phyloP scores from a whole-genome alignment of 1,140 invertebrate genomes.

The Drosophila kepulauana region DNA sequence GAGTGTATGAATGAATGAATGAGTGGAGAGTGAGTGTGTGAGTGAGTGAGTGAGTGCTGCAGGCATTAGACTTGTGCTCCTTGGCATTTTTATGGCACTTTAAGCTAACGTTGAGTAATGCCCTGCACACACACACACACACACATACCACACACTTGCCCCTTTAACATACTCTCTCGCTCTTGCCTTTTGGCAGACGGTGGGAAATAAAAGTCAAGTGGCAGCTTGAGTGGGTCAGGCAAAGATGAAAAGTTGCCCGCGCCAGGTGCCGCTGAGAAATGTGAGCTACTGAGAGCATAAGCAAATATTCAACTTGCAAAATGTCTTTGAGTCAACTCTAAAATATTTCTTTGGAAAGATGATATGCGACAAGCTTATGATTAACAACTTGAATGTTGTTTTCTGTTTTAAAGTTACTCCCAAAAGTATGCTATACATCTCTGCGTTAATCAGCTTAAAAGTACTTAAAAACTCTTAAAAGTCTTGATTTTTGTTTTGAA shows the following conservation, averaged over 20 bases:
- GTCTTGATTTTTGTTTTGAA: not conserved
- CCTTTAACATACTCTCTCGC: not conserved
- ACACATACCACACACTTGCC: not conserved
- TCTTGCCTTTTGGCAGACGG: not conserved
- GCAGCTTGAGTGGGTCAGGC: constrained; percentile 28
- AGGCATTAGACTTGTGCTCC: constrained; percentile 46
- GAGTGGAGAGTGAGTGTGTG: constrained; percentile 5
- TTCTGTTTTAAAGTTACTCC: too few species aligned
- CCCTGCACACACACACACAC: constrained; percentile 16
- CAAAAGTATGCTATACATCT: too few species aligned
- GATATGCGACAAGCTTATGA: not conserved
- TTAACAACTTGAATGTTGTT: not conserved
- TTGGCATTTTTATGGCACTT: constrained; percentile 79
- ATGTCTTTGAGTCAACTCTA: constrained; percentile 2
- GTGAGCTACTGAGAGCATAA: not conserved
- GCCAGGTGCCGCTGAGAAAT: constrained; percentile 21
- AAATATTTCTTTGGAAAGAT: constrained; percentile 9
- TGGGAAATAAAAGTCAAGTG: constrained; percentile 48
- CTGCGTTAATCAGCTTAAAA: not conserved
- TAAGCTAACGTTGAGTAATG: constrained; percentile 76
- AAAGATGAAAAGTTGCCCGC: constrained; percentile 8
- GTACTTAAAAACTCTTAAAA: not conserved
- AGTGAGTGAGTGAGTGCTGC: constrained; percentile 25
- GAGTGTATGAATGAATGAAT: constrained; percentile 1
- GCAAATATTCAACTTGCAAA: constrained; percentile 5